Base-by-base conservation (phyloP, 2,888 invertebrate genomes). In the Scaptomyza polygonia region DNA sequence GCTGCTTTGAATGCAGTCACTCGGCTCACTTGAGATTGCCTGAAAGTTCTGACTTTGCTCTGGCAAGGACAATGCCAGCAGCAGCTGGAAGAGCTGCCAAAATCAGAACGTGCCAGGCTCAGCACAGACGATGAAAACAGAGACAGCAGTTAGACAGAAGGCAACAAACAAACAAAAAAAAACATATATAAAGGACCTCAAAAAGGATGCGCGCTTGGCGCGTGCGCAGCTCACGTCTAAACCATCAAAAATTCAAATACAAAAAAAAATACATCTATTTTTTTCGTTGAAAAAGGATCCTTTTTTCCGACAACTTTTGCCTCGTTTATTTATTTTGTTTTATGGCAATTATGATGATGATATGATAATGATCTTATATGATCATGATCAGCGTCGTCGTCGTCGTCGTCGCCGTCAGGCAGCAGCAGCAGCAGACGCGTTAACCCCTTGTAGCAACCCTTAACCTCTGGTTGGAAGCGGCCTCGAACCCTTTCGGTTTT, bases 251-350 rank as follows among this genome's bases (percentile, higher is more conserved):
- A 39, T 39, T 39, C 14, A 47, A 47, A 48, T 12, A 18, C 16
- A 48, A 54, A 18, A 18, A 27, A 48, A 54, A 18, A 47, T 43
- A 5, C 25, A n/a, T n/a, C n/a, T n/a, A n/a, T n/a, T n/a, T n/a
- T 5, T 25, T 18, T 6, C 4, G n/a, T n/a, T 12, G 7, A 21
- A 53, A 32, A 54, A 55, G 54, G 54, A 52, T 25, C 39, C 29
- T 30, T 83, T 83, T 83, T 88, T 68, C 68, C 68, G 77, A 75
- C 76, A 87, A 81, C 69, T 83, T 88, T 83, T 83, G 79, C 83
- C 88, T 83, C 86, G 79, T 83, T 83, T 29, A 29, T 29, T 29
- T 25, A 25, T 9, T 29, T 9, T 9, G 59, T 36, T 71, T 42
- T 69, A 48, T 58, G 43, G 45, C 16, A 4, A 16, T 11, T 11